Evolutionary conservation across 2,797 vertebrate species (phyloP), one percentile per base, ranked within the genome.

Genomic region (Melanogrammus aeglefinus): DNA sequence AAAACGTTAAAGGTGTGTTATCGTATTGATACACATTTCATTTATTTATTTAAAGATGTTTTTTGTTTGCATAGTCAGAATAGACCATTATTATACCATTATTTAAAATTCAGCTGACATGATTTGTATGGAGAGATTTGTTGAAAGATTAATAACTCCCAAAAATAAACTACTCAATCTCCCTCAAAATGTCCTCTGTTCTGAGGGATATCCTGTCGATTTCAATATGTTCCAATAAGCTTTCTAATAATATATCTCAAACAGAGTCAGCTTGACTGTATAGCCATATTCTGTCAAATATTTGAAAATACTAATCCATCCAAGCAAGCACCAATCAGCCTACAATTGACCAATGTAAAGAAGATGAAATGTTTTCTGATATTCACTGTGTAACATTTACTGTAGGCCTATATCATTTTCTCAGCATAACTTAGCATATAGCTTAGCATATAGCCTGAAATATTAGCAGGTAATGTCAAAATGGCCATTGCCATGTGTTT

Each of bases 31-130:
- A 63, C 16, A 72, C 31, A 35, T 72, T 31, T 73, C 27, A 14
- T 76, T 77, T 47, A 24, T 66, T 66, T 10, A 24, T 33, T 13
- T 47, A 75, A 3, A 82, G 21, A 57, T 75, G 44, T 35, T 79
- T 73, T 18, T 85, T 70, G 72, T 77, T 74, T 14, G 90, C 82
- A 91, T 91, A 87, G 89, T 89, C 88, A 90, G 21, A 76, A 75
- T 63, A 77, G 44, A 75, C 12, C 12, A 0, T 3, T 33, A 9
- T 35, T 72, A 18, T 13, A 44, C 41, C 41, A 44, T 13, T 44
- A 44, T 44, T 44, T 57, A 18, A 57, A 24, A 27, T 69, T 63
- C 21, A 9, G 4, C 57, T 4, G 6, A n/a, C 21, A 27, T 63
- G 1, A 69, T 69, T 24, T 24, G 1, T 24, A 12, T 12, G 9